Percentiles rank a stretch among this genome's conserved stretches.
phyloP scores from a whole-genome alignment of 2,888 invertebrate genomes.

The Ophonus ardosiacus region DNA sequence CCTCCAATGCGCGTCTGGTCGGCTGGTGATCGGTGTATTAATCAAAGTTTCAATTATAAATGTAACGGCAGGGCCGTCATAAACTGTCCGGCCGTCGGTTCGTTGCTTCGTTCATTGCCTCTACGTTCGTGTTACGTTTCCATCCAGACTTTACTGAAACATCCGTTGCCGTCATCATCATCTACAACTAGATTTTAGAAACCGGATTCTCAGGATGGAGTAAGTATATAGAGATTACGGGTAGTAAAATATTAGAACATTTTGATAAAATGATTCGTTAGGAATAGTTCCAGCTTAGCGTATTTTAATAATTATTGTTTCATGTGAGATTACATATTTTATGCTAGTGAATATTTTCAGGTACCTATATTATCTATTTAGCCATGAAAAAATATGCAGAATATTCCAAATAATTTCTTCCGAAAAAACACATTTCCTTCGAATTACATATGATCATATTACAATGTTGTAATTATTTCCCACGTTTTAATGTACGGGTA shows the following conservation, averaged over 20 bases:
- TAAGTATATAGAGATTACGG: not conserved
- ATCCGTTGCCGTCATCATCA: not conserved
- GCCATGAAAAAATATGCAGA: too few species aligned
- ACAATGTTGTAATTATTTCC: too few species aligned
- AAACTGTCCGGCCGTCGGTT: slow-evolving; percentile 64
- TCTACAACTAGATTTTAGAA: not conserved
- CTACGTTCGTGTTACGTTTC: not conserved
- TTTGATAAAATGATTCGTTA: too few species aligned
- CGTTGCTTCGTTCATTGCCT: slow-evolving; percentile 11
- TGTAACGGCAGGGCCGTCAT: slow-evolving; percentile 68
- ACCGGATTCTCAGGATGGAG: not conserved
- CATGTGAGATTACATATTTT: too few species aligned
- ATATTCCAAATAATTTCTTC: too few species aligned
- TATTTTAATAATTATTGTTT: too few species aligned
- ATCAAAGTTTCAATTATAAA: slow-evolving; percentile 70
- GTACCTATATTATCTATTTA: too few species aligned
- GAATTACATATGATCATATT: too few species aligned
- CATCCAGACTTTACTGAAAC: not conserved
- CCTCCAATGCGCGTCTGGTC: not conserved
- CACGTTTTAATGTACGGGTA: too few species aligned
- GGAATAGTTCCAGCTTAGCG: too few species aligned
- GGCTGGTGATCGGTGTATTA: slow-evolving; percentile 66
- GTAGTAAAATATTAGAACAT: not conserved
- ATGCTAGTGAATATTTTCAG: too few species aligned
- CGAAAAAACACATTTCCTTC: too few species aligned